These are phyloP conservation scores for Drosophila persimilis DNA, from an alignment of 1,140 invertebrate genomes.

Conservation along the genomic window DNA sequence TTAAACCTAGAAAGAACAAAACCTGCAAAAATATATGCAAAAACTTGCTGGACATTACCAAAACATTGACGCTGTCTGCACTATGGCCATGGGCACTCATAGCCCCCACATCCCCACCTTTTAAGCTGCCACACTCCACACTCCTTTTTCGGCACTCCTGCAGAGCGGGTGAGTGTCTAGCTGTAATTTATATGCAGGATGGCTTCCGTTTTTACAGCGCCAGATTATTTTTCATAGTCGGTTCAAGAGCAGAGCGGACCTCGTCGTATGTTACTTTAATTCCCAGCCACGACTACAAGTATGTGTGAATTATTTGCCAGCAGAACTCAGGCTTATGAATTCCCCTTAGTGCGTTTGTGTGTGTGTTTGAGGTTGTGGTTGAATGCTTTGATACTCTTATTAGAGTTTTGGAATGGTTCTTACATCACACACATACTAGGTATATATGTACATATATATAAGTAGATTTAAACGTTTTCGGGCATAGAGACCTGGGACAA, in stretches of 20 bases:
- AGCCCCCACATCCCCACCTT: background rate
- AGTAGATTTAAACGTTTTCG: no score
- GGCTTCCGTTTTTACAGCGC: constrained; percentile 33
- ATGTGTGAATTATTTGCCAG: constrained; percentile 24
- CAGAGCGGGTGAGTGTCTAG: constrained; percentile 10
- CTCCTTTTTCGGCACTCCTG: constrained; percentile 4
- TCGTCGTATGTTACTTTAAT: constrained; percentile 30
- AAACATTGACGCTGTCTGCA: constrained; percentile 4
- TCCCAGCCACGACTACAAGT: constrained; percentile 9
- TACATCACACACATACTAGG: no score
- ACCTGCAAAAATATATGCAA: constrained; percentile 7
- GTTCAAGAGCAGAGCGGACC: constrained; percentile 5
- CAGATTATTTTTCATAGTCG: constrained; percentile 31
- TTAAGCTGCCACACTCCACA: background rate
- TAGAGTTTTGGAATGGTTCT: no score
- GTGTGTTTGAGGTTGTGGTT: background rate
- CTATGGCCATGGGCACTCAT: background rate
- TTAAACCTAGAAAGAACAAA: constrained; percentile 3
- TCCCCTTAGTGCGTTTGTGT: background rate
- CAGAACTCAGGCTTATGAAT: background rate
- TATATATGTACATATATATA: no score
- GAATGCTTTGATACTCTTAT: no score
- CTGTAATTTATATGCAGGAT: constrained; percentile 34
- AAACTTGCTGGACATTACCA: constrained; percentile 14
- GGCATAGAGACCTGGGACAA: background rate